These are phyloP conservation scores for Furcifer pardalis DNA, from an alignment of 2,797 vertebrate species.

Conservation along the genomic window DNA sequence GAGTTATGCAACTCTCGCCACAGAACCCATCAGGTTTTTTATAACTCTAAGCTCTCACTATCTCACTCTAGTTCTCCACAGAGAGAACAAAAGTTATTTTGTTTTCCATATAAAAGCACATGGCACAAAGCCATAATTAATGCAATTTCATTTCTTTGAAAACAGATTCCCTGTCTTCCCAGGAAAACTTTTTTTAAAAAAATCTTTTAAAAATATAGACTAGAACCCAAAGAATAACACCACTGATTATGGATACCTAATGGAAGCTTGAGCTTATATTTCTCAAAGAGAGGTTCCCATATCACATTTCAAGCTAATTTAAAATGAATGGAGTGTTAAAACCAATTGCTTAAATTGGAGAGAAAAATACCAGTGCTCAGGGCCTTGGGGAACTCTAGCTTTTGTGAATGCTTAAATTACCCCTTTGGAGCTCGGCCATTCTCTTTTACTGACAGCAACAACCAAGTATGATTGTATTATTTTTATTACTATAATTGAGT, in stretches of 20 bases:
- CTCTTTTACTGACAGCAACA: neutral
- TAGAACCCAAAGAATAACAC: neutral
- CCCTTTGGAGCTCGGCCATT: neutral
- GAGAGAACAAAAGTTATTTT: neutral
- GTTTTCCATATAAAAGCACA: neutral
- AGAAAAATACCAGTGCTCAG: neutral
- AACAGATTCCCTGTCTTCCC: neutral
- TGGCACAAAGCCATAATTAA: neutral
- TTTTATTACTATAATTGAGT: neutral
- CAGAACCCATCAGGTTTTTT: neutral
- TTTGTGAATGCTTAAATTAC: neutral
- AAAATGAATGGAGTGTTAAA: neutral
- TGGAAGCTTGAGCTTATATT: neutral
- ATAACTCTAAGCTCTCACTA: neutral
- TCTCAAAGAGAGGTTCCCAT: neutral
- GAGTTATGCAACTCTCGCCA: neutral
- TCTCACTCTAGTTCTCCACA: neutral
- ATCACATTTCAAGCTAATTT: neutral
- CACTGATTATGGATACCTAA: neutral
- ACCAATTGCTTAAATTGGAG: neutral
- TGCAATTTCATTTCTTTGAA: neutral
- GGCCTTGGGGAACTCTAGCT: neutral
- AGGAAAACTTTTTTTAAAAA: neutral
- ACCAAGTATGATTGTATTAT: neutral
- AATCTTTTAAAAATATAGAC: neutral